These are phyloP conservation scores for Zoanthus sansibaricus DNA, from an alignment of 92 coral and sea anemone species.

Conservation along the genomic window DNA sequence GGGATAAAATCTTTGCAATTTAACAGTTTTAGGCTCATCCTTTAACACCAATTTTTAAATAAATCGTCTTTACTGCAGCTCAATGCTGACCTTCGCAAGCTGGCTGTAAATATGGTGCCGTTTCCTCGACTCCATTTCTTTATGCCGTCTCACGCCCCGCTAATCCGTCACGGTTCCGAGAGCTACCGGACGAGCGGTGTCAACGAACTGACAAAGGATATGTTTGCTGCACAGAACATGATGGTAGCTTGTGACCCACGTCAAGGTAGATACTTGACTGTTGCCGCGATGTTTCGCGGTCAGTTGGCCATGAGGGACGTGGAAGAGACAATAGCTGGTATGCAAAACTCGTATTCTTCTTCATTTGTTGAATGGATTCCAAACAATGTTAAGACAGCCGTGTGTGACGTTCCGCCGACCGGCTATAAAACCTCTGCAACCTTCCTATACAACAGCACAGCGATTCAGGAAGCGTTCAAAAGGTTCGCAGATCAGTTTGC, in stretches of 20 bases:
- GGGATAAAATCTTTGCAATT: no score
- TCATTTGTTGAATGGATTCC: conserved; percentile 99
- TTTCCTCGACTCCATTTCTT: conserved; percentile 98
- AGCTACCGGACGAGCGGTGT: conserved; percentile 80
- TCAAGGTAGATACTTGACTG: conserved; percentile 91
- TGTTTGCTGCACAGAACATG: conserved; percentile 97
- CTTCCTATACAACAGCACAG: conserved; percentile 94
- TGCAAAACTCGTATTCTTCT: conserved; percentile 88
- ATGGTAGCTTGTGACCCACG: conserved; percentile 99
- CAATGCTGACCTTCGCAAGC: conserved; percentile 94
- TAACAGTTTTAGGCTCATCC: no score
- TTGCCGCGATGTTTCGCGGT: conserved; percentile 98
- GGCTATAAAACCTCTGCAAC: conserved; percentile 90
- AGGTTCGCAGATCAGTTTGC: conserved; percentile 95
- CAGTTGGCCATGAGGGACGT: conserved; percentile 96
- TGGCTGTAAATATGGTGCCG: conserved; percentile 98
- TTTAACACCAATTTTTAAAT: background rate
- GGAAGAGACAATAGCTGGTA: conserved; percentile 82
- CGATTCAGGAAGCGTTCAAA: conserved; percentile 94
- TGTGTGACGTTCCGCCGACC: conserved; percentile 93
- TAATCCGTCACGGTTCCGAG: conserved; percentile 79
- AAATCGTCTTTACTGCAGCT: conserved; percentile 51
- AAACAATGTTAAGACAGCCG: conserved; percentile 96
- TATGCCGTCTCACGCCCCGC: conserved; percentile 95
- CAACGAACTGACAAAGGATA: conserved; percentile 87